Evolutionary conservation across 2,888 invertebrate genomes (phyloP), one percentile per base, ranked within the genome.

Genomic region (Sussaba pulchella): DNA sequence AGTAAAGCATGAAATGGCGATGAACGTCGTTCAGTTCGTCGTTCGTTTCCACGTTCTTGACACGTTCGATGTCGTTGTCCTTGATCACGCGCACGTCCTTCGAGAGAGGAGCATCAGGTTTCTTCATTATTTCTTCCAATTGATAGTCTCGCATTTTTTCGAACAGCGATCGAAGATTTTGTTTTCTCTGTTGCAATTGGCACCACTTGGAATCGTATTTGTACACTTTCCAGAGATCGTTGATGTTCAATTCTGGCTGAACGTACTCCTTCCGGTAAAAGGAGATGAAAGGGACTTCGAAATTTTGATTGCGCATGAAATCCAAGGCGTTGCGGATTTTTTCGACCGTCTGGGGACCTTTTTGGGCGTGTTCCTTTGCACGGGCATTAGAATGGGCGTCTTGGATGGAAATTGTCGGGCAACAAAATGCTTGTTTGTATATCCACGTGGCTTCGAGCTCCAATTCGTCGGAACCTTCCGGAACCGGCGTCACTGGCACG

Each of bases 181-280:
- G 95, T 90, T 98, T 98, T 2, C 98, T 61, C 10, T 94, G 94
- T 85, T 96, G 95, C 81, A 99, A 93, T 92, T 98, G 97, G 90
- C 97, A 97, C 97, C 97, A 98, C 93, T 97, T 97, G 82, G 97
- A 98, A 92, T 99, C 99, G 92, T 94, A 97, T 88, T 96, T 96
- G 93, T 98, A 99, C 17, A 99, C 96, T 91, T 96, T 97, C 99
- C 99, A 99, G 57, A 99, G 93, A 90, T 99, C 99, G 87, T 97
- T 97, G 70, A 98, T 97, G 86, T 95, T 97, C 24, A 99, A 93
- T 88, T 98, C 98, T 0, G 98, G 98, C 89, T 97, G 96, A 0
- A 99, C 97, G 88, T 98, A 98, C 92, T 99, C 99, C 92, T 99
- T 99, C 21, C 99, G 95, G 91, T 99, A 99, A 92, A 98, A 98